Percentiles rank a stretch among this genome's conserved stretches.
Conservation (phyloP, 2,888 invertebrate species). For the Autographa pulchrina region DNA sequence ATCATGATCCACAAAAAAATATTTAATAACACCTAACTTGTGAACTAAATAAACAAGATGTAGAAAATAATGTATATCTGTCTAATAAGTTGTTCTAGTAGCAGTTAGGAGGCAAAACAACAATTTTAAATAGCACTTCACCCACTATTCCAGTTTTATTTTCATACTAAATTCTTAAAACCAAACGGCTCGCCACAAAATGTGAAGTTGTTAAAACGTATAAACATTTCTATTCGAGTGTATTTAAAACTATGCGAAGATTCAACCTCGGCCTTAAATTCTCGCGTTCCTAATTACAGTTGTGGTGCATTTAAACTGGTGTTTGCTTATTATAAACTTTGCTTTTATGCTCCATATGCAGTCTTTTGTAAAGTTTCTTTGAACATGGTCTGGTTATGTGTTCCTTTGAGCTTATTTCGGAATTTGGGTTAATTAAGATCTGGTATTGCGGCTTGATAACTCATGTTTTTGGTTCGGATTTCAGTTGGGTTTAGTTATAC, state of each 20-base stretch:
- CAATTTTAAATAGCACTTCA: neutral
- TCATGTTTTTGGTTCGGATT: conserved; percentile 1
- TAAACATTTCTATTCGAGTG: conserved; percentile 11
- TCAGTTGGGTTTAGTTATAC: conserved; percentile 8
- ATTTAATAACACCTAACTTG: too few relatives aligned
- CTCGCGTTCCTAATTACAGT: conserved; percentile 38
- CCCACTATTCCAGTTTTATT: neutral
- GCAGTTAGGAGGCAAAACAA: neutral
- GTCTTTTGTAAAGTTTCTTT: conserved; percentile 31
- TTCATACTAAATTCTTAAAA: neutral
- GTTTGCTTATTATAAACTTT: conserved; percentile 44
- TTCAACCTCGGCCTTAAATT: conserved; percentile 16
- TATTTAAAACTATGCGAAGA: conserved; percentile 36
- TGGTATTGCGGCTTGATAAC: neutral
- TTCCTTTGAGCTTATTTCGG: conserved; percentile 13
- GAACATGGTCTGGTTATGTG: conserved; percentile 2
- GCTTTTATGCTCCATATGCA: neutral
- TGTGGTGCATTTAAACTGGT: conserved; percentile 19
- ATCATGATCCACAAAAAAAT: too few relatives aligned
- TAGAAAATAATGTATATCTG: too few relatives aligned
- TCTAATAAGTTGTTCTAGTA: too few relatives aligned
- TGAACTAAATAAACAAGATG: too few relatives aligned
- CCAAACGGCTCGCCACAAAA: neutral
- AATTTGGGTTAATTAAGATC: conserved; percentile 34
- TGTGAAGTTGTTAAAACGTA: neutral